phyloP scores from a whole-genome alignment of 2,797 vertebrate species.

The Bradypodion ventrale region DNA sequence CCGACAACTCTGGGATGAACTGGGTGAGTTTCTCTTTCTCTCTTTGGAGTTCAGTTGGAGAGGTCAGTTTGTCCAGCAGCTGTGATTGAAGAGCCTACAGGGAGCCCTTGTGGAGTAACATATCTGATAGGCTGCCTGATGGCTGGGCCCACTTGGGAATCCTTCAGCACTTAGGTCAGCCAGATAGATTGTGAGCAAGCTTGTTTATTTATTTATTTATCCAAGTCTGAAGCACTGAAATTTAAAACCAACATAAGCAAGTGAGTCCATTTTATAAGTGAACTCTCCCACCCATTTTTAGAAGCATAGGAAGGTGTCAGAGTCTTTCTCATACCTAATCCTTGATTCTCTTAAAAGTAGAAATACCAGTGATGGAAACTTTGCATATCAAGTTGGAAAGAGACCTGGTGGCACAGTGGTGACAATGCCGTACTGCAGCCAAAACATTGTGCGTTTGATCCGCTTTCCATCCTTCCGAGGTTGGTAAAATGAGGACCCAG shows the following conservation, averaged over 20 bases:
- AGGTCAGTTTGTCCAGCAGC: background rate
- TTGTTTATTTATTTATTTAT: too few relatives aligned
- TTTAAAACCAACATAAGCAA: too few relatives aligned
- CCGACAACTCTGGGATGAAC: slow-evolving; percentile 96
- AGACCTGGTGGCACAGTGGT: too few relatives aligned
- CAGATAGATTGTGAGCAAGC: too few relatives aligned
- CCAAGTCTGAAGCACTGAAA: too few relatives aligned
- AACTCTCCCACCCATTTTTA: background rate
- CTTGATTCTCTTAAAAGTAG: background rate
- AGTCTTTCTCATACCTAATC: background rate
- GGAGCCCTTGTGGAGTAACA: background rate
- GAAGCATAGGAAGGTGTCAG: background rate
- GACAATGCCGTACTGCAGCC: too few relatives aligned
- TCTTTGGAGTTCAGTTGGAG: slow-evolving; percentile 5
- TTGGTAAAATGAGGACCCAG: too few relatives aligned
- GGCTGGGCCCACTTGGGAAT: background rate
- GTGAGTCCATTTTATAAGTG: background rate
- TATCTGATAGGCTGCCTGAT: background rate
- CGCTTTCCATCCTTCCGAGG: too few relatives aligned
- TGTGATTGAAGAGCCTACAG: background rate
- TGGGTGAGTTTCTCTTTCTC: slow-evolving; percentile 83
- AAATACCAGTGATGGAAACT: background rate
- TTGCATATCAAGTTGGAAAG: too few relatives aligned
- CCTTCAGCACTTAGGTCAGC: background rate
- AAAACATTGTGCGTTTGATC: too few relatives aligned